Percentiles rank a stretch among this genome's conserved stretches.
phyloP scores from a whole-genome alignment of 2,113 vertebrate genomes.

The Ammodytes dubius region DNA sequence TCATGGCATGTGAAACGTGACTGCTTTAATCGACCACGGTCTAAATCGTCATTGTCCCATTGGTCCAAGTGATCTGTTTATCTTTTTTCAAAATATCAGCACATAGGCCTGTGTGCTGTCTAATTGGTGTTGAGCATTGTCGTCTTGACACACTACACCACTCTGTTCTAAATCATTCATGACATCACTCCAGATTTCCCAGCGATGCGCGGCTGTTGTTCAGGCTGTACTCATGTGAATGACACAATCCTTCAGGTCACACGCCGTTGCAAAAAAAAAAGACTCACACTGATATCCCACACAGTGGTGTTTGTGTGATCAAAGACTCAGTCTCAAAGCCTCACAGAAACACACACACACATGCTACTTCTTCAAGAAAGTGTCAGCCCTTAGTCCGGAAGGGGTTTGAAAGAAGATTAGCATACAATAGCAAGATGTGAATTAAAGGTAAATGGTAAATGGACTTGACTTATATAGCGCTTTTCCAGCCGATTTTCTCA shows the following conservation, averaged over 20 bases:
- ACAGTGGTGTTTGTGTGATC: conserved; percentile 38
- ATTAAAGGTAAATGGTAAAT: too few species aligned
- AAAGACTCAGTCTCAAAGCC: conserved; percentile 20
- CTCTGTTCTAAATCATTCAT: conserved; percentile 70
- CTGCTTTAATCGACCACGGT: not conserved
- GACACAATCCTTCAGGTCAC: conserved; percentile 38
- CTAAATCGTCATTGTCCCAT: not conserved
- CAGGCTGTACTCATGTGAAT: conserved; percentile 34
- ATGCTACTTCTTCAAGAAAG: not conserved
- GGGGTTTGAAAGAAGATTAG: not conserved
- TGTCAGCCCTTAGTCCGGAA: conserved; percentile 13
- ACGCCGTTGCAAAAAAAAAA: conserved; percentile 16
- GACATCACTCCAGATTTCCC: conserved; percentile 68
- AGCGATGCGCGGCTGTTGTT: conserved; percentile 60
- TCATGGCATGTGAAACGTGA: not conserved
- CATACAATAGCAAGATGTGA: not conserved
- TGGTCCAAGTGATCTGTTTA: not conserved
- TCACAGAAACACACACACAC: conserved; percentile 13
- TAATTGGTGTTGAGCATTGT: conserved; percentile 5
- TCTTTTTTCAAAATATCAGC: conserved; percentile 5
- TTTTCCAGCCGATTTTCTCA: too few species aligned
- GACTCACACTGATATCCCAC: conserved; percentile 36
- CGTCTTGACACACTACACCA: conserved; percentile 43
- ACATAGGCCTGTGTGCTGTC: not conserved
- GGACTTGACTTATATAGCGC: too few species aligned